phyloP scores from a whole-genome alignment of 2,113 vertebrate species.

The Scatophagus argus region DNA sequence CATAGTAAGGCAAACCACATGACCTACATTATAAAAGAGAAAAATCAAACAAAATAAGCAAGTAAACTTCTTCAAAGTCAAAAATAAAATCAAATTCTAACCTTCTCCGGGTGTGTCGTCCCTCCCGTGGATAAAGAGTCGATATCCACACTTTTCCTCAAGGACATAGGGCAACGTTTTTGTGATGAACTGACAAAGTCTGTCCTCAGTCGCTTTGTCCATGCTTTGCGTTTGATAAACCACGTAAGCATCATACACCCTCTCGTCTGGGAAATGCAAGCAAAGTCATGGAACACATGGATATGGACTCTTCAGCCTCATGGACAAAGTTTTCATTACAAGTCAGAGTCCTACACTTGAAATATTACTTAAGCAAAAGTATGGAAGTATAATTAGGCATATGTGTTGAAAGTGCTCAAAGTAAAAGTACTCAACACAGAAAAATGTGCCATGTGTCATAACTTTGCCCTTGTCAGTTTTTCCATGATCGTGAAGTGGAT shows the following conservation, averaged over 20 bases:
- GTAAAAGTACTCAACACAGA: too few species aligned
- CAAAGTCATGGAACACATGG: background rate
- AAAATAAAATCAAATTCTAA: constrained; percentile 19
- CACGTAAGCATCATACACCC: constrained; percentile 79
- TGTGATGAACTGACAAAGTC: constrained; percentile 60
- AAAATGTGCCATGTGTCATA: too few species aligned
- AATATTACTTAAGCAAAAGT: too few species aligned
- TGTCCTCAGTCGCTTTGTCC: constrained; percentile 53
- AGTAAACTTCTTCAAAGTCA: too few species aligned
- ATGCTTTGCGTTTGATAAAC: constrained; percentile 67
- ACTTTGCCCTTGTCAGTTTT: too few species aligned
- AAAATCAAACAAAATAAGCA: too few species aligned
- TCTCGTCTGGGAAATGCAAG: constrained; percentile 58
- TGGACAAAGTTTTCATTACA: too few species aligned
- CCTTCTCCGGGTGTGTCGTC: constrained; percentile 82
- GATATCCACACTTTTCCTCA: constrained; percentile 78
- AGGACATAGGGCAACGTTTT: constrained; percentile 67
- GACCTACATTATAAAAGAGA: background rate
- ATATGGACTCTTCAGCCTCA: background rate
- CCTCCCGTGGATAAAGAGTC: constrained; percentile 81
- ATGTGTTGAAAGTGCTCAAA: too few species aligned
- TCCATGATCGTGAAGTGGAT: too few species aligned
- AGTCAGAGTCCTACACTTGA: too few species aligned
- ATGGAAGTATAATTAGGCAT: too few species aligned
- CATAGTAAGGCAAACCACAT: too few species aligned